Conservation (phyloP, 2,113 vertebrate species). For the Edolisoma coerulescens region DNA sequence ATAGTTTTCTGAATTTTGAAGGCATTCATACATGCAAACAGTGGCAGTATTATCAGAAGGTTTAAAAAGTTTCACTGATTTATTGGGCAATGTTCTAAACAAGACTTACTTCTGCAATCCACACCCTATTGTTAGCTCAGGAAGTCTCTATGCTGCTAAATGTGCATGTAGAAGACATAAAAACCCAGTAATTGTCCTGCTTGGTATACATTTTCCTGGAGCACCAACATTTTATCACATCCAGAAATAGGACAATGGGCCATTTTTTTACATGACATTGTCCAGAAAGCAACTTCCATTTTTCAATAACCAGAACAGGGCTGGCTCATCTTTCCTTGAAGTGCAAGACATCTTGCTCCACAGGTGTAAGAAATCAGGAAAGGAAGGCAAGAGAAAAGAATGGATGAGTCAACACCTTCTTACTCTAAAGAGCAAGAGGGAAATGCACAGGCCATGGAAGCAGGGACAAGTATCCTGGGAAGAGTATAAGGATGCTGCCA, state of each 20-base stretch:
- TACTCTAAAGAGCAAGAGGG: not conserved
- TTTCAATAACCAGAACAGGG: not conserved
- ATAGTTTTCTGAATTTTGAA: not conserved
- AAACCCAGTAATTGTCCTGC: not conserved
- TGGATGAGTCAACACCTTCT: not conserved
- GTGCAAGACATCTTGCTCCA: not conserved
- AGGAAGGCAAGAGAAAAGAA: not conserved
- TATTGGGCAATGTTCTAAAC: fast-evolving
- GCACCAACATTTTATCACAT: not conserved
- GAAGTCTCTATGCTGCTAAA: not conserved
- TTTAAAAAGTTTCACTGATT: not conserved
- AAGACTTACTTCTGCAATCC: not conserved
- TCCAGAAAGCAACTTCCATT: not conserved
- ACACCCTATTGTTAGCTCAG: not conserved
- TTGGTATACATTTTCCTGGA: not conserved
- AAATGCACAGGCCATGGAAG: not conserved
- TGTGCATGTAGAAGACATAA: not conserved
- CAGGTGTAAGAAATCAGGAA: not conserved
- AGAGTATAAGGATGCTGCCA: not conserved
- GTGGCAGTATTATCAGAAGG: not conserved
- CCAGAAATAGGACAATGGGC: fast-evolving
- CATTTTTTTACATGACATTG: not conserved
- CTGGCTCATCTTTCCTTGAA: not conserved
- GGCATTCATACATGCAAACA: fast-evolving
- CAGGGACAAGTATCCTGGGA: not conserved